Evolutionary conservation across 2,888 invertebrate species (phyloP).

Genomic region (Metacarcinus magister): DNA sequence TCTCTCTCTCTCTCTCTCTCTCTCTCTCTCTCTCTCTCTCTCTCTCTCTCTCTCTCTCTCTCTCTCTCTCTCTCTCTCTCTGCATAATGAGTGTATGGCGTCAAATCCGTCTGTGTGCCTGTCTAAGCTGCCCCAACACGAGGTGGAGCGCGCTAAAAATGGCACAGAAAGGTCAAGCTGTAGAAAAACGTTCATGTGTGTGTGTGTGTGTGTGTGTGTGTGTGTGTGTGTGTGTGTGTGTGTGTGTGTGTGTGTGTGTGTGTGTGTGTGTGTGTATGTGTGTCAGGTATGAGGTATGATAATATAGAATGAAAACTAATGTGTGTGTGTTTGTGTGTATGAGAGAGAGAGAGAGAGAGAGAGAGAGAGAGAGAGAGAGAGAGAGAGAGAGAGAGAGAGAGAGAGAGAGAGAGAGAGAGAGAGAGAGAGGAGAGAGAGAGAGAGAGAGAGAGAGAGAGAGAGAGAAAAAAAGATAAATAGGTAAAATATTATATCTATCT

Average conservation of each 20-base stretch:
- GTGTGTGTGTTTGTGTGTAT: too few relatives aligned
- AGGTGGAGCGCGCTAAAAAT: neutral
- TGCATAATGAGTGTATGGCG: neutral
- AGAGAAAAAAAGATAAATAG: neutral
- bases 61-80: slow-evolving; percentile 52
- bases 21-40: slow-evolving; percentile 54
- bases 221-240: slow-evolving; percentile 58
- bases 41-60: slow-evolving; percentile 60
- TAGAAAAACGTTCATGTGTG: slow-evolving; percentile 50
- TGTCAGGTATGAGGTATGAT: neutral
- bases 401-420: neutral
- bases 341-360: slow-evolving; percentile 64
- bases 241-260: slow-evolving; percentile 55
- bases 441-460: neutral
- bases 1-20: slow-evolving; percentile 52
- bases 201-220: slow-evolving; percentile 37
- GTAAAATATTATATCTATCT: too few relatives aligned
- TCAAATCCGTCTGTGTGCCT: neutral
- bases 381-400: slow-evolving; percentile 52
- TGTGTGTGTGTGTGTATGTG: slow-evolving; percentile 16
- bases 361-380: slow-evolving; percentile 66
- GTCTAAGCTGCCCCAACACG: neutral
- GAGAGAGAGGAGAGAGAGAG: slow-evolving; percentile 32
- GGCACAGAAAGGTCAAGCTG: neutral
- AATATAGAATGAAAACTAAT: too few relatives aligned